phyloP scores from a whole-genome alignment of 1,140 invertebrate genomes.

The Andricus grossulariae region DNA sequence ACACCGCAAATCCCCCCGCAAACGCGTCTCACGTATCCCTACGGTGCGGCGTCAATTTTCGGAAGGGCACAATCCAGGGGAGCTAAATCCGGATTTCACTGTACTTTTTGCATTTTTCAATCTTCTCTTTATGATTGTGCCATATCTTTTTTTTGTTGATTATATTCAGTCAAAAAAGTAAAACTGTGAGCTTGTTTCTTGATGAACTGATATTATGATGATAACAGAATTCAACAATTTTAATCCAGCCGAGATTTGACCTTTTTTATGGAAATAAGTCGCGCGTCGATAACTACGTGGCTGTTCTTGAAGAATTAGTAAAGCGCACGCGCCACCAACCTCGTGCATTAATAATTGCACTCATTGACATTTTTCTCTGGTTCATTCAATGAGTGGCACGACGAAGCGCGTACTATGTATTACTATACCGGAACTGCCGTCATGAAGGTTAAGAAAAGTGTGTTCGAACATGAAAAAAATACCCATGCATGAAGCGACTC shows the following conservation, averaged over 20 bases:
- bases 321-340: constrained; percentile 49
- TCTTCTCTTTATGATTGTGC: no score
- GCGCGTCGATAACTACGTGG: background rate
- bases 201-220: no score
- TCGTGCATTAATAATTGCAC: constrained; percentile 67
- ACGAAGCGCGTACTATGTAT: constrained; percentile 50
- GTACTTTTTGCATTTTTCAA: no score
- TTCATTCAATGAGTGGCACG: constrained; percentile 65
- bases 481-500: background rate
- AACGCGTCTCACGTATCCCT: no score
- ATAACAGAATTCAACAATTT: background rate
- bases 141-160: no score
- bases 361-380: constrained; percentile 68
- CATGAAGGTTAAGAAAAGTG: constrained; percentile 34
- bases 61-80: no score
- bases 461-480: background rate
- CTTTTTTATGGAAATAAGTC: background rate
- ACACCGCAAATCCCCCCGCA: no score
- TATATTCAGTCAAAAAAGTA: no score
- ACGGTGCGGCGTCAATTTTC: no score
- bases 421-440: constrained; percentile 51
- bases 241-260: background rate
- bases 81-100: no score
- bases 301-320: background rate
- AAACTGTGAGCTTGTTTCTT: no score